Percentiles rank a stretch among this genome's conserved stretches.
Conservation (phyloP, 2,797 vertebrate genomes). For the Gymnoscopelus braueri region DNA sequence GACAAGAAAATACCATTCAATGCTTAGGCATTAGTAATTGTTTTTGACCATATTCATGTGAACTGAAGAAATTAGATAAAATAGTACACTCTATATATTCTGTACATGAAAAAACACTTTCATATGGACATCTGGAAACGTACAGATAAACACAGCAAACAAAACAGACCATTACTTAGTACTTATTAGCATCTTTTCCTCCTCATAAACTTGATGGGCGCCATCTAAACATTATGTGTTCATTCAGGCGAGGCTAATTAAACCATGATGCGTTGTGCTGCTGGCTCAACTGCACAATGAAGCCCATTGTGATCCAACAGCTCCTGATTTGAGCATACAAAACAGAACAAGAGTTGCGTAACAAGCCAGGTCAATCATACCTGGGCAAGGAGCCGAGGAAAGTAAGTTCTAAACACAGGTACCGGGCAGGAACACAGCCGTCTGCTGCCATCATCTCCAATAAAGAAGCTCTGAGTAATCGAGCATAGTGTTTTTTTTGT, state of each 20-base stretch:
- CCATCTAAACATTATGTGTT: slow-evolving; percentile 35
- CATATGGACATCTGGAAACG: slow-evolving; percentile 3
- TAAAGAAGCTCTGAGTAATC: slow-evolving; percentile 67
- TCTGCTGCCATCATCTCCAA: slow-evolving; percentile 43
- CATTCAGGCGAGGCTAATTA: slow-evolving; percentile 45
- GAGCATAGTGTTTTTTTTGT: slow-evolving; percentile 58
- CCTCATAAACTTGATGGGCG: slow-evolving; percentile 30
- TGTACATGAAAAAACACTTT: too few relatives aligned
- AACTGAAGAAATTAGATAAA: neutral
- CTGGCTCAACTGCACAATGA: slow-evolving; percentile 10
- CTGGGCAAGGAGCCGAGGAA: slow-evolving; percentile 26
- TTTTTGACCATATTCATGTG: neutral
- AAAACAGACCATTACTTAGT: slow-evolving; percentile 6
- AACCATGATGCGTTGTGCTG: slow-evolving; percentile 41
- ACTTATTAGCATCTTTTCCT: slow-evolving; percentile 10
- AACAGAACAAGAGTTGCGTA: slow-evolving; percentile 26
- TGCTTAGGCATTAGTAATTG: neutral
- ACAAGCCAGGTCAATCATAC: slow-evolving; percentile 25
- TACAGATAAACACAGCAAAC: slow-evolving; percentile 8
- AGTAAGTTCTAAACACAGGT: slow-evolving; percentile 33
- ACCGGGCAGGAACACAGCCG: slow-evolving; percentile 24
- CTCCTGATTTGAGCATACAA: slow-evolving; percentile 26
- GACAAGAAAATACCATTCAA: neutral
- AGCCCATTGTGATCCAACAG: slow-evolving; percentile 22
- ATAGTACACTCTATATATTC: neutral